Evolutionary conservation across 2,797 vertebrate genomes (phyloP).

Genomic region (Kryptolebias ocellatus): DNA sequence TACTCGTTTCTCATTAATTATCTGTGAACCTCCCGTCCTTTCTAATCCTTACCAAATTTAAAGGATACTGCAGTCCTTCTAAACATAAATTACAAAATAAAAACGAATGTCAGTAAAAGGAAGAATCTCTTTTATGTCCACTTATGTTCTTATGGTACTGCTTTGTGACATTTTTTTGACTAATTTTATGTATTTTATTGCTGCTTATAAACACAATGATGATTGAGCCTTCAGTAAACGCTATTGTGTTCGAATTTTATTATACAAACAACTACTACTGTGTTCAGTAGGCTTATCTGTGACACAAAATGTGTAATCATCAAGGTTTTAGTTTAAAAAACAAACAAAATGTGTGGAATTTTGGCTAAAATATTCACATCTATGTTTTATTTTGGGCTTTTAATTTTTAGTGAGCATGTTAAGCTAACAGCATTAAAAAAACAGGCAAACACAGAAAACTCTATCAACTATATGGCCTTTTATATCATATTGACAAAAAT

Average conservation of each 20-base stretch:
- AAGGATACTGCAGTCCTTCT: conserved; percentile 37
- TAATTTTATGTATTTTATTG: conserved; percentile 6
- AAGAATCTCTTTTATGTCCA: not conserved
- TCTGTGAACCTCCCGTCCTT: conserved; percentile 24
- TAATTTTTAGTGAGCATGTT: too few species aligned
- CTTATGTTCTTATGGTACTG: not conserved
- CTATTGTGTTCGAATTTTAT: too few species aligned
- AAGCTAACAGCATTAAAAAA: too few species aligned
- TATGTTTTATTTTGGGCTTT: too few species aligned
- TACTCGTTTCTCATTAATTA: conserved; percentile 22
- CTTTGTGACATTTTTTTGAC: conserved; percentile 16
- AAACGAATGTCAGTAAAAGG: not conserved
- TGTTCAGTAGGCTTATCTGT: not conserved
- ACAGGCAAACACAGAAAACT: too few species aligned
- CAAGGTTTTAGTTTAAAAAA: too few species aligned
- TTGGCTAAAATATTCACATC: too few species aligned
- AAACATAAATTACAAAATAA: conserved; percentile 25
- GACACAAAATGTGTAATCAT: not conserved
- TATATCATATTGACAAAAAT: too few species aligned
- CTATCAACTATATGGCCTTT: too few species aligned
- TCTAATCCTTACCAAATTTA: conserved; percentile 10
- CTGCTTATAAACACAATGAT: not conserved
- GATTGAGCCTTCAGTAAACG: conserved; percentile 7
- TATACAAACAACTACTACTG: not conserved
- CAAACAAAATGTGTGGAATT: too few species aligned